Conservation (phyloP, 1,140 invertebrate genomes). For the Drosophila mayri region DNA sequence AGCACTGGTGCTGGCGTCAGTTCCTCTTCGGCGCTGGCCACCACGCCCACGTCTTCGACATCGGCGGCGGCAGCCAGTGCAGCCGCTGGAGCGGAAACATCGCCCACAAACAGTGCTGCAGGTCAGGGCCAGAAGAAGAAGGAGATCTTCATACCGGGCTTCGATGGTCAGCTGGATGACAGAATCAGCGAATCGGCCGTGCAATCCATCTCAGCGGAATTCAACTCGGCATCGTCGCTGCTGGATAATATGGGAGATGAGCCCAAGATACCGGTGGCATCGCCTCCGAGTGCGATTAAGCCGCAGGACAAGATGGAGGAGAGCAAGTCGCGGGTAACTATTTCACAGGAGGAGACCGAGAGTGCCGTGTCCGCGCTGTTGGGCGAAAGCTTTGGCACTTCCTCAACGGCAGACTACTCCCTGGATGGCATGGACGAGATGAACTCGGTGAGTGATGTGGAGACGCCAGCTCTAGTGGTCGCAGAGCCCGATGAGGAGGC, state of each 20-base stretch:
- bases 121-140: slow-evolving; percentile 84
- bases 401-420: slow-evolving; percentile 86
- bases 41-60: slow-evolving; percentile 72
- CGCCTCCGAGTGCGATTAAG: slow-evolving; percentile 81
- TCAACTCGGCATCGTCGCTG: slow-evolving; percentile 66
- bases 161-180: slow-evolving; percentile 89
- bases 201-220: slow-evolving; percentile 89
- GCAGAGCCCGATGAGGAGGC: slow-evolving; percentile 77
- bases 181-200: slow-evolving; percentile 92
- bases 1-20: slow-evolving; percentile 34
- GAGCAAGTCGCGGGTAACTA: slow-evolving; percentile 91
- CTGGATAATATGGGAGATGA: slow-evolving; percentile 84
- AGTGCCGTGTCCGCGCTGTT: slow-evolving; percentile 95
- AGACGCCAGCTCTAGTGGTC: slow-evolving; percentile 47
- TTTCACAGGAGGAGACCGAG: slow-evolving; percentile 96
- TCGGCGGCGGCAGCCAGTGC: slow-evolving; percentile 33
- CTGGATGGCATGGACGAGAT: slow-evolving; percentile 85
- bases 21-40: slow-evolving; percentile 52
- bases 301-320: slow-evolving; percentile 88
- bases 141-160: slow-evolving; percentile 90
- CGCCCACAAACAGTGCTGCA: slow-evolving; percentile 39
- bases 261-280: slow-evolving; percentile 83
- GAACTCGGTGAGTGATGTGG: slow-evolving; percentile 52
- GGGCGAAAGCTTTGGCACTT: slow-evolving; percentile 91
- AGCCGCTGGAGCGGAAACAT: slow-evolving; percentile 20